Conservation (phyloP, 2,888 invertebrate genomes). For the Gerris lacustris region DNA sequence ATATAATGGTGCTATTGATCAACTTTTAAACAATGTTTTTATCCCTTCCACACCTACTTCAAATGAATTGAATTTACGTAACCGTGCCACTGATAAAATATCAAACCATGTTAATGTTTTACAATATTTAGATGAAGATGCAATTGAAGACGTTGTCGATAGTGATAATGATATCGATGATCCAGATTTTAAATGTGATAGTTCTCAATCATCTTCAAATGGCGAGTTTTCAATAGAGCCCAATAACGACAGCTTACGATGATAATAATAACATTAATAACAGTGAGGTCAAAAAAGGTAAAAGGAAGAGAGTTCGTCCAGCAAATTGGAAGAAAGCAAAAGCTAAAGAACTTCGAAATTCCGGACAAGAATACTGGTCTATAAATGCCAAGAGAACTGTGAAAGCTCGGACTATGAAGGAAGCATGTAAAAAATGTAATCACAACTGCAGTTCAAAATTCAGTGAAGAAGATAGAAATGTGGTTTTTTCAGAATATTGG, state of each 20-base stretch:
- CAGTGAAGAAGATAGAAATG: conserved; percentile 9
- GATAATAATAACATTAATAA: not conserved
- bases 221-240: not conserved
- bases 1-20: too few relatives aligned
- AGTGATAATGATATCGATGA: conserved; percentile 1
- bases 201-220: not conserved
- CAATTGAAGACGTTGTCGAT: not conserved
- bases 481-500: conserved; percentile 14
- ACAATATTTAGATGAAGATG: not conserved
- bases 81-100: too few relatives aligned
- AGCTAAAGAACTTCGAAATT: conserved; percentile 12
- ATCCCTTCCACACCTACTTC: too few relatives aligned
- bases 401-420: conserved; percentile 10
- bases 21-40: too few relatives aligned
- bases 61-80: too few relatives aligned
- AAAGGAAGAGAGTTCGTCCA: not conserved
- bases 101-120: too few relatives aligned
- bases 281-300: not conserved
- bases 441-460: conserved; percentile 11
- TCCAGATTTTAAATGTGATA: not conserved
- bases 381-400: conserved; percentile 10
- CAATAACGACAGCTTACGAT: not conserved
- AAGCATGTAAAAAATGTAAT: conserved; percentile 7
- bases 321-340: conserved; percentile 16
- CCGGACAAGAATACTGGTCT: conserved; percentile 9